Evolutionary conservation across 2,797 vertebrate species (phyloP).

Genomic region (Oreortyx pictus): DNA sequence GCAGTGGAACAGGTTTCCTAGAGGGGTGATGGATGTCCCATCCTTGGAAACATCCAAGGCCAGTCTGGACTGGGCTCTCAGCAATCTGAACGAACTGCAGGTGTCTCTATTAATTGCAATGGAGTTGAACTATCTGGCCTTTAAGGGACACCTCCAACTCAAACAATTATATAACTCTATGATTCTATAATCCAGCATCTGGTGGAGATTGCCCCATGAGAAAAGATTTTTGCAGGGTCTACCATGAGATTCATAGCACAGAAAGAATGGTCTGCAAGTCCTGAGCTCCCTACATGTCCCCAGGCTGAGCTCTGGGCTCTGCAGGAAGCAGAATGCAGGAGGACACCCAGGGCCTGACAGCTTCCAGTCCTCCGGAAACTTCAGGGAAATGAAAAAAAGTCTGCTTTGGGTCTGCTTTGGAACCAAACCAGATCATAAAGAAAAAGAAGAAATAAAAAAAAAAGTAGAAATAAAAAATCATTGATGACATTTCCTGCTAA

Average conservation of each 20-base stretch:
- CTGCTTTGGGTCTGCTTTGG: background rate
- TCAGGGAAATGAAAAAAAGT: background rate
- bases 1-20: too few species aligned
- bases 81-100: too few species aligned
- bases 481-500: constrained; percentile 3
- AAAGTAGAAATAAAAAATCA: background rate
- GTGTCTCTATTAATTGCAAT: too few species aligned
- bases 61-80: too few species aligned
- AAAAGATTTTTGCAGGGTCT: background rate
- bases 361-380: background rate
- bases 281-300: accelerated
- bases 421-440: constrained; percentile 1
- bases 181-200: background rate
- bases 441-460: background rate
- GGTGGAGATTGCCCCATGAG: background rate
- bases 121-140: too few species aligned
- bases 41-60: too few species aligned
- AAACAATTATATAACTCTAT: too few species aligned
- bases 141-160: too few species aligned
- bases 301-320: background rate
- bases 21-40: too few species aligned
- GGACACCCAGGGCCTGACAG: background rate
- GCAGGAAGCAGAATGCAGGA: background rate
- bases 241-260: background rate
- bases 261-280: background rate